A percentile compares a stretch with the other conserved stretches of the same genome.
These are phyloP conservation scores for Gymnarchus niloticus DNA, from an alignment of 2,113 vertebrate genomes.

Conservation along the genomic window DNA sequence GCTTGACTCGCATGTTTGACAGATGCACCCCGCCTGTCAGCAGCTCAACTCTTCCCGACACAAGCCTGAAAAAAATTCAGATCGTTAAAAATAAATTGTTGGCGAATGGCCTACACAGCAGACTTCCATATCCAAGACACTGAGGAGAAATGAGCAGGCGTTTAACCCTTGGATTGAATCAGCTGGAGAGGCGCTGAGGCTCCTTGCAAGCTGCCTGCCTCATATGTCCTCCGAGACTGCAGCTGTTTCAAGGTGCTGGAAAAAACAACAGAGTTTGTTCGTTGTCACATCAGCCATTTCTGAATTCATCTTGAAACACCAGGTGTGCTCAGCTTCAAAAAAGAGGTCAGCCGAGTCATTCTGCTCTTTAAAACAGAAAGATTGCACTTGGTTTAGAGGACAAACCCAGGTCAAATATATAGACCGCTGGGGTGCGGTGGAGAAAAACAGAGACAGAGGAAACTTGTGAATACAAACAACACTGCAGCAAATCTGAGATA, in stretches of 20 bases:
- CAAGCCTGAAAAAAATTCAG: neutral
- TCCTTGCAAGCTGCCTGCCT: neutral
- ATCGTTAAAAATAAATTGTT: neutral
- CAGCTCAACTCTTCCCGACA: neutral
- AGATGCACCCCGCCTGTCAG: neutral
- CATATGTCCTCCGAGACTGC: neutral
- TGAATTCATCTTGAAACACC: too few relatives aligned
- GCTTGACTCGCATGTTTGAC: constrained; percentile 1
- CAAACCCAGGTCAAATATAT: neutral
- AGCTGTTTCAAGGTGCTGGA: neutral
- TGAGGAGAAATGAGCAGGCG: neutral
- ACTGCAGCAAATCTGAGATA: neutral
- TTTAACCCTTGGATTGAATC: neutral
- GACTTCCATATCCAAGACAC: neutral
- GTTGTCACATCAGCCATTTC: neutral
- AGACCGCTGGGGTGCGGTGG: neutral
- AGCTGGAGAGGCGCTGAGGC: neutral
- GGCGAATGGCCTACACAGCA: neutral
- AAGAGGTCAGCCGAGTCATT: neutral
- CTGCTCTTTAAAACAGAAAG: neutral
- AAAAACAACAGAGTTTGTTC: neutral
- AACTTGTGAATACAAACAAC: neutral
- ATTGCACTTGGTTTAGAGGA: neutral
- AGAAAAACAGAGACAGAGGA: neutral
- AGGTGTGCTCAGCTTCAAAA: neutral